Evolutionary conservation across 2,888 invertebrate species (phyloP), one percentile per base, ranked within the genome.

Genomic region (Ornithoptera alexandrae): DNA sequence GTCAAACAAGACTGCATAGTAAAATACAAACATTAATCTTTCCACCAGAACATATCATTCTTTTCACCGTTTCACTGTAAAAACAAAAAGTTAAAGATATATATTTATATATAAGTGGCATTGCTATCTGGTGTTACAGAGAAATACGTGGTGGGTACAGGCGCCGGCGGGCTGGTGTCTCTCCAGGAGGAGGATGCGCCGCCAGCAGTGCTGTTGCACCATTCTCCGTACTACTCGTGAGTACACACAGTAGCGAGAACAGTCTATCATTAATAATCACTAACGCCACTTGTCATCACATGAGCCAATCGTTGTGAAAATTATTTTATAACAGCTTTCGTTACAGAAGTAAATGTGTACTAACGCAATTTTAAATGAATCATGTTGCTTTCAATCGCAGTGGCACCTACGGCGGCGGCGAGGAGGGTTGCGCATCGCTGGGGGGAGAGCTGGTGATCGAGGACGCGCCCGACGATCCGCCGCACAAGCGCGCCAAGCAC

Each of bases 141-240:
- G 80, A 93, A 93, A 79, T 93, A 92, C 82, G 91, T 93, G 78
- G 91, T 93, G 73, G 93, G 92, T 66, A 84, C 92, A 72, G 84
- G 85, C 69, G 77, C 83, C 18, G 90, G 90, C 73, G 89, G 86
- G 77, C 84, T 92, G 84, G 90, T 92, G 61, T 88, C 92, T 78
- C 88, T 93, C 71, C 89, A 91, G 76, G 93, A 93, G 80, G 92
- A 93, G 76, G 91, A 90, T 74, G 85, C 83, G 71, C 85, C 86
- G 62, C 75, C 86, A 53, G 75, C 78, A 76, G 81, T 88, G 73
- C 80, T 90, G 69, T 87, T 86, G 72, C 88, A 87, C 72, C 88
- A 89, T 78, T 87, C 87, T 77, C 87, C 91, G 0, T 92, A 92
- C 80, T 90, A 92, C 77, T 81, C 86, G 92, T 92, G 62, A 80